These are phyloP conservation scores for Corvus cornix DNA, from an alignment of 2,113 vertebrate species.

Conservation along the genomic window DNA sequence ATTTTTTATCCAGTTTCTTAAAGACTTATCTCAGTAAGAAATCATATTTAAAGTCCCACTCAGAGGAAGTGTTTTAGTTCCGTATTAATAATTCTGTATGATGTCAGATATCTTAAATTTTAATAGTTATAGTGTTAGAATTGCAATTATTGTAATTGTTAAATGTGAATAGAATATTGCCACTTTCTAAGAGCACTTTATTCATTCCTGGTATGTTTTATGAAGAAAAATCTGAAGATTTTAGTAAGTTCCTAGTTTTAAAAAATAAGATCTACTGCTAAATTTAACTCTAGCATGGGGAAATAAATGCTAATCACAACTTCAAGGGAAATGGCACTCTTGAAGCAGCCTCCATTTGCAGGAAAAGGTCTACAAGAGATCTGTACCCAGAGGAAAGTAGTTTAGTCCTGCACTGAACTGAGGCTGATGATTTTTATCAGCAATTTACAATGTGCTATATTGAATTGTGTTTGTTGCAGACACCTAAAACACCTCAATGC, in stretches of 20 bases:
- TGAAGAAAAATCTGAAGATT: not conserved
- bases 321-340: not conserved
- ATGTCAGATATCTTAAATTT: not conserved
- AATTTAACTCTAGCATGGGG: not conserved
- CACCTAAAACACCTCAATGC: not conserved
- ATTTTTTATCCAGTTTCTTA: not conserved
- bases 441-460: rapidly evolving
- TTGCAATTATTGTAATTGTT: not conserved
- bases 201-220: not conserved
- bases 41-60: not conserved
- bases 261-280: not conserved
- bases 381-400: not conserved
- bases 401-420: not conserved
- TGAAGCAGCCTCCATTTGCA: not conserved
- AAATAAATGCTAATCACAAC: not conserved
- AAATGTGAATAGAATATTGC: not conserved
- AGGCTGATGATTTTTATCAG: not conserved
- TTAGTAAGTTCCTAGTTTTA: not conserved
- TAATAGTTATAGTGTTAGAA: not conserved
- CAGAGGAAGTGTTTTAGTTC: not conserved
- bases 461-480: not conserved
- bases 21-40: not conserved
- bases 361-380: not conserved
- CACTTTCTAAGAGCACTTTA: not conserved
- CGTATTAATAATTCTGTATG: not conserved